phyloP scores from a whole-genome alignment of 1,140 invertebrate species.

The Drosophila micromelanica region DNA sequence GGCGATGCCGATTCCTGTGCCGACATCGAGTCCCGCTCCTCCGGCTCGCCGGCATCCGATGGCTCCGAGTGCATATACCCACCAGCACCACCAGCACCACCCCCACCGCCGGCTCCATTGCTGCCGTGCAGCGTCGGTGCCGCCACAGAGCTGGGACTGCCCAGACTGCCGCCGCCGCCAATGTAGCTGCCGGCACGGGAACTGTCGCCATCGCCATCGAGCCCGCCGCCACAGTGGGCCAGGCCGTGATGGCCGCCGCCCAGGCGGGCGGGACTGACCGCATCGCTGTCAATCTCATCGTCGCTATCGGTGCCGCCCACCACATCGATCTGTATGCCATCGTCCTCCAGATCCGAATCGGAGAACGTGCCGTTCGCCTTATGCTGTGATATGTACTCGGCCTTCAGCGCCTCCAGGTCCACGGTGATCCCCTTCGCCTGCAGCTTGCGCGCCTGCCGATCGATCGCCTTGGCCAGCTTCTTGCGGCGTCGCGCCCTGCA shows the following conservation, averaged over 20 bases:
- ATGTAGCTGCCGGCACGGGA: slow-evolving; percentile 85
- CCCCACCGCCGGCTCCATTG: slow-evolving; percentile 44
- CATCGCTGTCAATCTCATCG: slow-evolving; percentile 86
- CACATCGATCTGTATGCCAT: slow-evolving; percentile 89
- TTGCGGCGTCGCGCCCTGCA: slow-evolving; percentile 92
- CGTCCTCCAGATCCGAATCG: slow-evolving; percentile 89
- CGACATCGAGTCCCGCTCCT: slow-evolving; percentile 43
- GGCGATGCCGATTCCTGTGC: slow-evolving; percentile 46
- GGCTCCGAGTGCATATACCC: slow-evolving; percentile 40
- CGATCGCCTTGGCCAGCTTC: slow-evolving; percentile 96
- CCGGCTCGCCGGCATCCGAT: slow-evolving; percentile 53
- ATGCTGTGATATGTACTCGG: slow-evolving; percentile 90
- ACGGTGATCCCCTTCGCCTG: slow-evolving; percentile 95
- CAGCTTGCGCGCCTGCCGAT: slow-evolving; percentile 95
- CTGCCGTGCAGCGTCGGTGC: slow-evolving; percentile 48
- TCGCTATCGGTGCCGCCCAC: slow-evolving; percentile 89
- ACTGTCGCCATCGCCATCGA: slow-evolving; percentile 86
- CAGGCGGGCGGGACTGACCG: slow-evolving; percentile 84
- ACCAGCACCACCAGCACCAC: not conserved
- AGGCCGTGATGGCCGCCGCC: slow-evolving; percentile 75
- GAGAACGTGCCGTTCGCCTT: slow-evolving; percentile 87
- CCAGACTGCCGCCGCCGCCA: slow-evolving; percentile 81
- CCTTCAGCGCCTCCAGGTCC: slow-evolving; percentile 93
- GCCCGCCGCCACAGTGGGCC: slow-evolving; percentile 87
- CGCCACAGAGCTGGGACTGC: slow-evolving; percentile 75